A percentile compares a stretch with the other conserved stretches of the same genome.
phyloP scores from a whole-genome alignment of 2,797 vertebrate genomes.

The Melanotaenia nigrans region DNA sequence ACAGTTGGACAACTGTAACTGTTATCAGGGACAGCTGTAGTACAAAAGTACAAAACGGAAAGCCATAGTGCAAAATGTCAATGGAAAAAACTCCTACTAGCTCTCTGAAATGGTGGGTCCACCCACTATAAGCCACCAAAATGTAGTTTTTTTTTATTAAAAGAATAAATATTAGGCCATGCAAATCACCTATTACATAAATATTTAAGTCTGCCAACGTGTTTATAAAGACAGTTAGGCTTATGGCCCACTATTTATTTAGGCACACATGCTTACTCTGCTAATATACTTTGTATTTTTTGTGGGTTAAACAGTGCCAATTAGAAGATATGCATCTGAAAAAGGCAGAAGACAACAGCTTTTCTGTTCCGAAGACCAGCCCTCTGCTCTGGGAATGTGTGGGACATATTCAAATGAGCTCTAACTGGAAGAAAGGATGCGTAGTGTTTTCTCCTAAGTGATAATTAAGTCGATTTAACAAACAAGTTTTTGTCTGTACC shows the following conservation, averaged over 20 bases:
- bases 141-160: constrained; percentile 39
- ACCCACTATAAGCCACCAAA: constrained; percentile 32
- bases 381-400: constrained; percentile 50
- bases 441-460: constrained; percentile 3
- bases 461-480: constrained; percentile 41
- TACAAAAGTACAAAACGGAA: constrained; percentile 31
- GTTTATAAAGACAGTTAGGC: constrained; percentile 32
- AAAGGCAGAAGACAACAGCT: constrained; percentile 59
- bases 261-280: constrained; percentile 40
- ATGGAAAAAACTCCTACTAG: constrained; percentile 57
- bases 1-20: no score
- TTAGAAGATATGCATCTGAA: constrained; percentile 72
- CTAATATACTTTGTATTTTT: constrained; percentile 50
- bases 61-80: constrained; percentile 59
- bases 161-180: constrained; percentile 15
- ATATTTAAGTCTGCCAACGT: constrained; percentile 34
- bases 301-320: constrained; percentile 37
- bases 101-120: constrained; percentile 36
- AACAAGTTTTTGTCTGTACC: constrained; percentile 31
- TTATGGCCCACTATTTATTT: constrained; percentile 42
- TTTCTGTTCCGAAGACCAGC: constrained; percentile 60
- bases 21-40: not conserved
- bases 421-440: constrained; percentile 49
- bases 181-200: constrained; percentile 40
- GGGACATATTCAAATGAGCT: constrained; percentile 48